Conservation (phyloP, 1,140 invertebrate genomes). For the Ooceraea biroi region DNA sequence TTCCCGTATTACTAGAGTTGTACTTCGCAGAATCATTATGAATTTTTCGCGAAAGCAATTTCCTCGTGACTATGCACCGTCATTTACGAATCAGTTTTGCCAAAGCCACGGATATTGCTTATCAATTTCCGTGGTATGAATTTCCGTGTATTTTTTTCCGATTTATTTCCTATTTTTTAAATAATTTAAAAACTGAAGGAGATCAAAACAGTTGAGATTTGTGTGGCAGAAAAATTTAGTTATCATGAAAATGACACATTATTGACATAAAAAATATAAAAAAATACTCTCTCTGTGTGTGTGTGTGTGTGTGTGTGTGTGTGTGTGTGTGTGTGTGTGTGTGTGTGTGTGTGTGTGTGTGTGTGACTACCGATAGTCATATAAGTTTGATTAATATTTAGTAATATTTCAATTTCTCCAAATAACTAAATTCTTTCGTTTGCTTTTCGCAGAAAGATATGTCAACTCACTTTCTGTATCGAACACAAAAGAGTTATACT, state of each 20-base stretch:
- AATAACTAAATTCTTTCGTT: not conserved
- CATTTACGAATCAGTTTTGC: slow-evolving; percentile 30
- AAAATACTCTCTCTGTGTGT: too few species aligned
- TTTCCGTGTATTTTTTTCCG: not conserved
- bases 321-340: too few species aligned
- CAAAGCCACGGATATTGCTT: not conserved
- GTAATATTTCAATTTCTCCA: not conserved
- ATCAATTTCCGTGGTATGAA: not conserved
- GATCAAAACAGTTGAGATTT: not conserved
- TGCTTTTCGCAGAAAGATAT: not conserved
- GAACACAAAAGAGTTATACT: not conserved
- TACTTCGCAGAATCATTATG: not conserved
- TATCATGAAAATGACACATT: not conserved
- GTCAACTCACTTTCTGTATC: not conserved
- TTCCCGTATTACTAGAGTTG: slow-evolving; percentile 25
- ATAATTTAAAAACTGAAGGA: not conserved
- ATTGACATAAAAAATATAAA: too few species aligned
- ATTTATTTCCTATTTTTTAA: not conserved
- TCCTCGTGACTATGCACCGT: not conserved
- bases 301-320: too few species aligned
- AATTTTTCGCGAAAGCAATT: slow-evolving; percentile 30
- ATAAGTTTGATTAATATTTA: not conserved
- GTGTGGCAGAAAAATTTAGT: not conserved
- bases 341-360: too few species aligned
- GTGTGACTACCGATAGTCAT: too few species aligned